These are phyloP conservation scores for Tadarida brasiliensis DNA, from an alignment of 2,797 vertebrate species.

Conservation along the genomic window DNA sequence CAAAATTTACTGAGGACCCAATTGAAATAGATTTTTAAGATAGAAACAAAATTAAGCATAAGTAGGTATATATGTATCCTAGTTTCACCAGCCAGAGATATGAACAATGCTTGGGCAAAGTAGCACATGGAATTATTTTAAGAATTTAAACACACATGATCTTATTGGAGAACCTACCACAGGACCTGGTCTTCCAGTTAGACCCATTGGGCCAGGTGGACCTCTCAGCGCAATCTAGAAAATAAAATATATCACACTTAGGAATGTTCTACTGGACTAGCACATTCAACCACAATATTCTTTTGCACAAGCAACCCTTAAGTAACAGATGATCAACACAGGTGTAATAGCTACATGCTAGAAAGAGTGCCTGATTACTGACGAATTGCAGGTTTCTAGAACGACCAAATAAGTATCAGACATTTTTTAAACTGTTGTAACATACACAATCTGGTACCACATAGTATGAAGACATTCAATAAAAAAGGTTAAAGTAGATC, in stretches of 20 bases:
- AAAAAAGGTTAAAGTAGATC: constrained; percentile 9
- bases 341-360: neutral
- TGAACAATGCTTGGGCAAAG: neutral
- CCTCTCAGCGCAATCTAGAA: constrained; percentile 97
- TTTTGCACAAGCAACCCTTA: neutral
- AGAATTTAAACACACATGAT: neutral
- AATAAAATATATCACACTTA: constrained; percentile 68
- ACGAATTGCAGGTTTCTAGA: neutral
- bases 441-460: neutral
- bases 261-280: neutral
- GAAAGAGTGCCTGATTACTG: neutral
- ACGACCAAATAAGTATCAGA: neutral
- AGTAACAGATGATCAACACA: neutral
- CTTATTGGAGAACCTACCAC: constrained; percentile 92
- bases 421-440: neutral
- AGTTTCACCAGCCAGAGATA: neutral
- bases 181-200: constrained; percentile 98
- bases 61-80: neutral
- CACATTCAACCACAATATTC: neutral
- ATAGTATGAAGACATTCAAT: neutral
- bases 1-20: constrained; percentile 26
- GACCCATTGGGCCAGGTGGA: constrained; percentile 97
- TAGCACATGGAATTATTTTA: neutral
- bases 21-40: neutral
- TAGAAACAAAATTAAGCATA: neutral